phyloP scores from a whole-genome alignment of 37 sponge, comb jelly and placozoan genomes.

The Aphrocallistes beatrix region DNA sequence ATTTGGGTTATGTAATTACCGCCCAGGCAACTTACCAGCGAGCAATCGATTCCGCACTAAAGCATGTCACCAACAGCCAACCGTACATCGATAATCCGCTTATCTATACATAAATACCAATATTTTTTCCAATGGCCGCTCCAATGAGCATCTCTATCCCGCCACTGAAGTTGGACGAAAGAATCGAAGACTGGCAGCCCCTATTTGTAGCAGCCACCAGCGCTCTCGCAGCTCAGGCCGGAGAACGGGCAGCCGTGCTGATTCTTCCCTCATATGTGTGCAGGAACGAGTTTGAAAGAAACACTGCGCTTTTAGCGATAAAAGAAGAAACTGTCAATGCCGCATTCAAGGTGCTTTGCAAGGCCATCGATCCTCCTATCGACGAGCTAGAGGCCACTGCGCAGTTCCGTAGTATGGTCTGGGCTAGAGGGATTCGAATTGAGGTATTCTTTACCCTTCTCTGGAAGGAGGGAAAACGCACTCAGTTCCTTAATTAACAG shows the following conservation, averaged over 20 bases:
- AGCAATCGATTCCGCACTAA: no score
- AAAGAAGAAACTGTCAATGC: constrained; percentile 7
- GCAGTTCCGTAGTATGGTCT: background rate
- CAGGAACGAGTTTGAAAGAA: background rate
- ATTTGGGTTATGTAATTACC: no score
- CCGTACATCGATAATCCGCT: no score
- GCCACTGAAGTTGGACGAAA: background rate
- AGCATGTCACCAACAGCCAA: no score
- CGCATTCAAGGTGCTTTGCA: constrained; percentile 7
- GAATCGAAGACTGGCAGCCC: constrained; percentile 12
- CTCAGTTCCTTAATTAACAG: background rate
- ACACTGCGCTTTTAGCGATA: background rate
- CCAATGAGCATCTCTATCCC: background rate
- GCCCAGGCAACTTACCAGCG: no score
- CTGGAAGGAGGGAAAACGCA: background rate
- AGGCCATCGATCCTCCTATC: background rate
- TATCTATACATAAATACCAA: constrained; percentile 11
- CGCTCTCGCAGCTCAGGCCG: background rate
- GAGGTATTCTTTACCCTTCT: background rate
- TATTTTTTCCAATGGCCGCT: constrained; percentile 2
- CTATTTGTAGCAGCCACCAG: constrained; percentile 4
- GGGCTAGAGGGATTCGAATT: background rate
- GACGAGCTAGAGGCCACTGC: constrained; percentile 19
- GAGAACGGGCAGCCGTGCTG: constrained; percentile 4
- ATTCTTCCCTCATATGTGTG: background rate